Percentiles rank a stretch among this genome's conserved stretches.
These are phyloP conservation scores for Ridgeia piscesae DNA, from an alignment of 1,140 invertebrate genomes.

Conservation along the genomic window DNA sequence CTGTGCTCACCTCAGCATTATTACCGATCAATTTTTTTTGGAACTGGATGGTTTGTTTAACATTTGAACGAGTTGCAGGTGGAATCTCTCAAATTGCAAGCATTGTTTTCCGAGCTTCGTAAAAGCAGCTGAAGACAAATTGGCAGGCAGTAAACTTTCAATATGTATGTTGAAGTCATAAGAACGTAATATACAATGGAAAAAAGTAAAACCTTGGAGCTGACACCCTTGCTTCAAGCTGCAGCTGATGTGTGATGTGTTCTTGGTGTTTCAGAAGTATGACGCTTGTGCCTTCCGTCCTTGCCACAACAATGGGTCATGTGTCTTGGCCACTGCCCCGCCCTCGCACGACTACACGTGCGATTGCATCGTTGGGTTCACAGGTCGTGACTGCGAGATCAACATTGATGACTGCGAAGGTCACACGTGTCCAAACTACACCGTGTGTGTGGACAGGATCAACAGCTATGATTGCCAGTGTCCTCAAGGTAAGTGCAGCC, in stretches of 20 bases:
- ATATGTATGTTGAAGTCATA: no score
- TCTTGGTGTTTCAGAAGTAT: constrained; percentile 23
- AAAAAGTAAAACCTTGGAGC: no score
- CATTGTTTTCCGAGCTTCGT: no score
- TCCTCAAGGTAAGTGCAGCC: constrained; percentile 67
- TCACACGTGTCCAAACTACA: constrained; percentile 58
- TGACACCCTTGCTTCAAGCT: not conserved
- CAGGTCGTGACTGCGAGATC: constrained; percentile 25
- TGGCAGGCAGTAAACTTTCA: no score
- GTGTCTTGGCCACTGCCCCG: not conserved
- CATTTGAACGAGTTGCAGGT: no score
- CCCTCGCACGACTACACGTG: constrained; percentile 16
- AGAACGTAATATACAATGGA: no score
- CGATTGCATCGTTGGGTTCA: constrained; percentile 10
- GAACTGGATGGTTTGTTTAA: no score
- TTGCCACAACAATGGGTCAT: constrained; percentile 33
- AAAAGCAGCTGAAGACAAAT: no score
- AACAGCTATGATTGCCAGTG: constrained; percentile 79
- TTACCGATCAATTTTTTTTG: no score
- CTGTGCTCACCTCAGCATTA: no score
- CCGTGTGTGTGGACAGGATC: constrained; percentile 80
- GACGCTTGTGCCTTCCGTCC: constrained; percentile 38
- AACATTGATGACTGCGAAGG: constrained; percentile 25
- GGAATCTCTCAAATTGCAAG: no score
- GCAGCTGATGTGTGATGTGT: not conserved